Evolutionary conservation across 2,797 vertebrate species (phyloP), one percentile per base, ranked within the genome.

Genomic region (Synaphobranchus kaupii): DNA sequence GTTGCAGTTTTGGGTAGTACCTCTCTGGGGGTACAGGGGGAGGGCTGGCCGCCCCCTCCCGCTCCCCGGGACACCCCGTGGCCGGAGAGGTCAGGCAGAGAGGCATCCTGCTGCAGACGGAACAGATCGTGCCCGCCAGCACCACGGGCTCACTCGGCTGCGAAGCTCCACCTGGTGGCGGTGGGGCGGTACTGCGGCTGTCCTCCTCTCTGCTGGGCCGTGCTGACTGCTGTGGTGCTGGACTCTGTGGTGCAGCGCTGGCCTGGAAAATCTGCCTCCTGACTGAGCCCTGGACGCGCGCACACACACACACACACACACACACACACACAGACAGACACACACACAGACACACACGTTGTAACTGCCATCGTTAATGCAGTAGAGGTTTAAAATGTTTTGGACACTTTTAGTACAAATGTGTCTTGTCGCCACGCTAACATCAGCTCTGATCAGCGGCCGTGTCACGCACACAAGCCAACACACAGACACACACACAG

Each of bases 141-240:
- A 31, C 48, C 39, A 47, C 4, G 47, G 87, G 52, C 63, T 73
- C n/a, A 3, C 48, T 17, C 10, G 31, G 10, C 56, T 20, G 44
- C 3, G 48, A 52, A 25, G 63, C 52, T 85, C 13, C 47, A 84
- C 48, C 71, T 47, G 22, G 52, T 88, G 31, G 76, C 5, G 22
- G 12, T 80, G 47, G 22, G 44, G 44, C 5, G 12, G 60, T 22
- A 71, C 90, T 91, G 85, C 78, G 95, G 95, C 92, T 89, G 60
- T 88, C 73, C 31, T 88, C 85, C 91, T 90, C 90, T 93, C 94
- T 92, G 86, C 89, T 91, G 92, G 34, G 39, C 0, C 17, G 1
- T 39, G 54, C 52, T 50, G 47, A 88, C 82, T 89, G 78, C 88
- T 84, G 80, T 34, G 60, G n/a, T 20, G 50, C 15, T 7, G 15